Evolutionary conservation across 2,113 vertebrate species (phyloP).

Genomic region (Lucifuga dentata): DNA sequence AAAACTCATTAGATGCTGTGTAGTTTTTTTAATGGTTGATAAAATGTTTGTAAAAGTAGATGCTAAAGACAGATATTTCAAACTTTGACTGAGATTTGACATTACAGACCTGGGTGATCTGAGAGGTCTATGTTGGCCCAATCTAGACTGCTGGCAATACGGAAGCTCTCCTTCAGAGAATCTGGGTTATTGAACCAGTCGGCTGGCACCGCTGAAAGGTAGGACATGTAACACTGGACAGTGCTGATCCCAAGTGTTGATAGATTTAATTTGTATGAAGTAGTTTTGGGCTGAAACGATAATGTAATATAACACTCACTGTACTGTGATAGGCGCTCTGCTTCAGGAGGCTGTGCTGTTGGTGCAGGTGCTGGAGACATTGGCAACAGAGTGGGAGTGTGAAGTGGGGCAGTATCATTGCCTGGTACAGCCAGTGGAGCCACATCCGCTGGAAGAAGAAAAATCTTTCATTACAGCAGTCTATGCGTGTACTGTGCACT

Average conservation of each 20-base stretch:
- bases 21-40: too few relatives aligned
- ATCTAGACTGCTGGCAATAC: conserved; percentile 93
- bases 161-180: conserved; percentile 96
- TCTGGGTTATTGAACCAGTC: conserved; percentile 95
- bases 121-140: conserved; percentile 97
- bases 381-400: conserved; percentile 88
- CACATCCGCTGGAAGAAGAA: conserved; percentile 76
- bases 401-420: conserved; percentile 85
- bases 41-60: neutral
- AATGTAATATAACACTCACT: conserved; percentile 48
- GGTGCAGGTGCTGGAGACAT: conserved; percentile 66
- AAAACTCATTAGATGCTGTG: too few relatives aligned
- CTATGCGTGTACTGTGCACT: neutral
- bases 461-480: neutral
- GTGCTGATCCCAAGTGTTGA: neutral
- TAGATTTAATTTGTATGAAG: neutral
- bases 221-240: conserved; percentile 14
- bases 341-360: conserved; percentile 39
- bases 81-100: neutral
- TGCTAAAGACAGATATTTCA: conserved; percentile 1
- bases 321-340: conserved; percentile 55
- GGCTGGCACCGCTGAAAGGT: conserved; percentile 85
- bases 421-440: conserved; percentile 71
- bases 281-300: neutral
- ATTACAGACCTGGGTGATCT: conserved; percentile 90